phyloP scores from a whole-genome alignment of 1,140 invertebrate species.

The Diabrotica undecimpunctata region DNA sequence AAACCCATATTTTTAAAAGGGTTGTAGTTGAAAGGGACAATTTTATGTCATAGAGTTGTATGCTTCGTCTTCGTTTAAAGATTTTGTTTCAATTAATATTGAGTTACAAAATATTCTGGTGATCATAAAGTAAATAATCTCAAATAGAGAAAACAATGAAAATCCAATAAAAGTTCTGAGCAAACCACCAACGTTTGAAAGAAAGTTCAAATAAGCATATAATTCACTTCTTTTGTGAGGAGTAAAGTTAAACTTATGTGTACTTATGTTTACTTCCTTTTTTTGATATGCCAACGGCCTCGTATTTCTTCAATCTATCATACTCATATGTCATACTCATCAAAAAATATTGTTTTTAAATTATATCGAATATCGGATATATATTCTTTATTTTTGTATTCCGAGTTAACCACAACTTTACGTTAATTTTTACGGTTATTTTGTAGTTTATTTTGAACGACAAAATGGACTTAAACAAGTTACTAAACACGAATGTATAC shows the following conservation, averaged over 20 bases:
- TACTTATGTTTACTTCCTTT: not conserved
- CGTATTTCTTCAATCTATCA: constrained; percentile 27
- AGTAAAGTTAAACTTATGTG: constrained; percentile 22
- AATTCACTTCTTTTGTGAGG: constrained; percentile 26
- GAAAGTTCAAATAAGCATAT: constrained; percentile 35
- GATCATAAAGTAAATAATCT: constrained; percentile 68
- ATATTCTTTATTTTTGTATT: too few relatives aligned
- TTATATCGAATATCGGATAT: too few relatives aligned
- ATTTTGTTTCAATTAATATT: too few relatives aligned
- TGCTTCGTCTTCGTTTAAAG: too few relatives aligned
- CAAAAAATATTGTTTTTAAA: constrained; percentile 10
- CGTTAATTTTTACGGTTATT: too few relatives aligned
- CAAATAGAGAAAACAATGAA: constrained; percentile 71
- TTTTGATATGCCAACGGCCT: constrained; percentile 17
- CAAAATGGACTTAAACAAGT: too few relatives aligned
- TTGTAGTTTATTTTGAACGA: too few relatives aligned
- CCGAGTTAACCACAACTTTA: too few relatives aligned
- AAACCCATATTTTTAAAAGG: too few relatives aligned
- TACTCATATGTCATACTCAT: constrained; percentile 38
- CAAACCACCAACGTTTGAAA: constrained; percentile 75
- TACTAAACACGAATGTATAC: too few relatives aligned
- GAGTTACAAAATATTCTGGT: constrained; percentile 44
- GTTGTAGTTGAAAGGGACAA: too few relatives aligned
- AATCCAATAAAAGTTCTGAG: constrained; percentile 77
- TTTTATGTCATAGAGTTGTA: too few relatives aligned